These are phyloP conservation scores for Tadarida brasiliensis DNA, from an alignment of 2,797 vertebrate genomes.

Conservation along the genomic window DNA sequence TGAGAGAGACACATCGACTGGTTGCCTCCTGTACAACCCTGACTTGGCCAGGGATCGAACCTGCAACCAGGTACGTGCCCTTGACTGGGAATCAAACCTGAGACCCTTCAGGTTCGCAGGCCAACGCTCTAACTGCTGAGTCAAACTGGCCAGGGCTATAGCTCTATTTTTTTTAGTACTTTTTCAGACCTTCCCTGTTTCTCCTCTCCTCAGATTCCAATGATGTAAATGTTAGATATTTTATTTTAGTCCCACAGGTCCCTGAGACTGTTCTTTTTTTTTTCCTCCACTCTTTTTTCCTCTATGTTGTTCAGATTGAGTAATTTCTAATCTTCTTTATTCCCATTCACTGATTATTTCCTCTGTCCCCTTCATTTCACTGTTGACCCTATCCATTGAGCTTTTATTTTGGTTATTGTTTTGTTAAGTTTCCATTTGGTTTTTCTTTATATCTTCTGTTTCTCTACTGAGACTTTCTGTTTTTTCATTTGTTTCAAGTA, in stretches of 20 bases:
- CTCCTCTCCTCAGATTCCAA: neutral
- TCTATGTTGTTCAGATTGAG: constrained; percentile 11
- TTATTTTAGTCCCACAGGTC: neutral
- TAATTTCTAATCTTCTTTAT: neutral
- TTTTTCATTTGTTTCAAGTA: constrained; percentile 24
- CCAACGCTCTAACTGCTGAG: neutral
- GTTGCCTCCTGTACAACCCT: neutral
- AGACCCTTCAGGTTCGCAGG: neutral
- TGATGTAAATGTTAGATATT: neutral
- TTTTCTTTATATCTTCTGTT: neutral
- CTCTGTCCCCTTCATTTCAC: neutral
- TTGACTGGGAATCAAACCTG: neutral
- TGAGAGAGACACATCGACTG: neutral
- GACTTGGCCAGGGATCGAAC: neutral
- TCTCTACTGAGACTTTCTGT: neutral
- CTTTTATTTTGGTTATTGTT: constrained; percentile 21
- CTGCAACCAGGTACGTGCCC: neutral
- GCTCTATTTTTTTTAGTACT: neutral
- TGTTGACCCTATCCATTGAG: neutral
- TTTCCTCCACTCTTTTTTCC: neutral
- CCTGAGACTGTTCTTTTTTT: neutral
- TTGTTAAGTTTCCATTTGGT: constrained; percentile 7
- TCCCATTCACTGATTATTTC: neutral
- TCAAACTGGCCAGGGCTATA: neutral
- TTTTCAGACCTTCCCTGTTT: neutral